These are phyloP conservation scores for Teleogryllus occipitalis DNA, from an alignment of 1,140 invertebrate genomes.

Conservation along the genomic window DNA sequence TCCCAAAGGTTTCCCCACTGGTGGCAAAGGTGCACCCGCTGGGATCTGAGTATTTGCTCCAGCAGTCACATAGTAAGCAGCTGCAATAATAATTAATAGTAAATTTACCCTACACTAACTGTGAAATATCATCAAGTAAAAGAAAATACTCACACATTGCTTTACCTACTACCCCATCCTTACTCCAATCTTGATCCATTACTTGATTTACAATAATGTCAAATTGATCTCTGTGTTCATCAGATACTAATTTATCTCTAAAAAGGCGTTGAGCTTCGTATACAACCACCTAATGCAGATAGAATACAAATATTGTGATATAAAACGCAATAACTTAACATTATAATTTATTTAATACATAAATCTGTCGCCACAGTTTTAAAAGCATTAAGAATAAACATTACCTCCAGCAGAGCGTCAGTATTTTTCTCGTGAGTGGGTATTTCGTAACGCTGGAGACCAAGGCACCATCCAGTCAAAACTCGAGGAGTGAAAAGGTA, in stretches of 20 bases:
- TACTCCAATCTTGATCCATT: constrained; percentile 42
- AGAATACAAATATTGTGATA: not conserved
- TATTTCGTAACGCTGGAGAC: constrained; percentile 51
- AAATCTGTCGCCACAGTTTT: not conserved
- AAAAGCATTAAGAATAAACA: not conserved
- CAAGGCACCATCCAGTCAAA: constrained; percentile 60
- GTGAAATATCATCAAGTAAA: not conserved
- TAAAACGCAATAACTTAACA: not conserved
- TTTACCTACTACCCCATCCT: constrained; percentile 11
- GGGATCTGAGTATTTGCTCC: constrained; percentile 30
- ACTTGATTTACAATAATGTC: constrained; percentile 50
- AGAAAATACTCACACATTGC: constrained; percentile 10
- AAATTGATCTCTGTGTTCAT: constrained; percentile 58
- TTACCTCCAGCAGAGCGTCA: constrained; percentile 10
- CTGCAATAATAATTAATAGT: constrained; percentile 27
- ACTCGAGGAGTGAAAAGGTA: constrained; percentile 63
- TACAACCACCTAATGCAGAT: constrained; percentile 48
- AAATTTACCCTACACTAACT: not conserved
- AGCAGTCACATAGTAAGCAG: constrained; percentile 40
- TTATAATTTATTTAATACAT: not conserved
- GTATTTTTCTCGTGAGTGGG: not conserved
- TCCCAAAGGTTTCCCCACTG: constrained; percentile 46
- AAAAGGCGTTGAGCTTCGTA: constrained; percentile 73
- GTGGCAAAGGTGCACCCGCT: constrained; percentile 26
- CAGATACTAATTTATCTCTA: constrained; percentile 60